Evolutionary conservation across 2,797 vertebrate genomes (phyloP).

Genomic region (Liasis olivaceus): DNA sequence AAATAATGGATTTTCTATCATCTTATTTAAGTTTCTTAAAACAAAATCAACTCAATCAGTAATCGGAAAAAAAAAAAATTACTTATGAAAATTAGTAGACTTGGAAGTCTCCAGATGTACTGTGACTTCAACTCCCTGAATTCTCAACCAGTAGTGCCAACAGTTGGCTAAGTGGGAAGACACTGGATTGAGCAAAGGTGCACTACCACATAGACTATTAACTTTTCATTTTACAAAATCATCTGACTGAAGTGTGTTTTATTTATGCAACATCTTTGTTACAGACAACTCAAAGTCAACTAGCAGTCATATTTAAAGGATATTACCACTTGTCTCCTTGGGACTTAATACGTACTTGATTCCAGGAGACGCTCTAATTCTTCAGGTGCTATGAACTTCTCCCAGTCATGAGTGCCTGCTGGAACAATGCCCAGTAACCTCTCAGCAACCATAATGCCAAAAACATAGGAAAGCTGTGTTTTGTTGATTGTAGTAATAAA

Average conservation of each 20-base stretch:
- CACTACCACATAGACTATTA: not conserved
- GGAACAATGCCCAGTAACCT: slow-evolving; percentile 87
- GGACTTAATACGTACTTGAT: slow-evolving; percentile 82
- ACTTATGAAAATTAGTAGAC: no score
- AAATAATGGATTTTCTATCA: not conserved
- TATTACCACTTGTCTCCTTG: not conserved
- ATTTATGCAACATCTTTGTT: not conserved
- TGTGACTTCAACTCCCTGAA: not conserved
- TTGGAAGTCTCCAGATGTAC: not conserved
- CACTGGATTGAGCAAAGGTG: no score
- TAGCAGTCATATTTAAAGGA: not conserved
- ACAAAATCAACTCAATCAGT: not conserved
- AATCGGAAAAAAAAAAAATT: no score
- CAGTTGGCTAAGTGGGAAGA: not conserved
- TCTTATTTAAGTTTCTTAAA: not conserved
- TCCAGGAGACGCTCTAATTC: slow-evolving; percentile 87
- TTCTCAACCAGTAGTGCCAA: not conserved
- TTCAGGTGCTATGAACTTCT: slow-evolving; percentile 91
- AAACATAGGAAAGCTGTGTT: slow-evolving; percentile 88
- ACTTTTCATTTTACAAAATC: not conserved
- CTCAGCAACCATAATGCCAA: slow-evolving; percentile 89
- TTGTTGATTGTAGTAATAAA: slow-evolving; percentile 96
- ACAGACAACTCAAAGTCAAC: not conserved
- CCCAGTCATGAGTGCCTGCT: slow-evolving; percentile 92
- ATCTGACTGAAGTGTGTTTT: not conserved